A percentile compares a stretch with the other conserved stretches of the same genome.
Evolutionary conservation across 2,888 invertebrate species (phyloP).

Genomic region (Barypeithes pellucidus): DNA sequence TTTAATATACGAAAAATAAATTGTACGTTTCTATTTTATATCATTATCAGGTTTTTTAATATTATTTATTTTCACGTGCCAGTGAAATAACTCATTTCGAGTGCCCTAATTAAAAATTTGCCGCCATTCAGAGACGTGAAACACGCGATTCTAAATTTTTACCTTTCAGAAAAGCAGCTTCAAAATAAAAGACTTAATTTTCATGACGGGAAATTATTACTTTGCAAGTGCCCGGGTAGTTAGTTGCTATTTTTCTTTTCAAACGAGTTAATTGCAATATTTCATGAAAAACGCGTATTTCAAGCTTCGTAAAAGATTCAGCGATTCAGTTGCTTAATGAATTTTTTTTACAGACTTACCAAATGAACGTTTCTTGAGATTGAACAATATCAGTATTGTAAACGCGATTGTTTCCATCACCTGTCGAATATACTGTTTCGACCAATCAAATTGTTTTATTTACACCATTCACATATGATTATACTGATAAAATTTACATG

Average conservation of each 20-base stretch:
- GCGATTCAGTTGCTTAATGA: neutral
- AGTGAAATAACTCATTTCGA: neutral
- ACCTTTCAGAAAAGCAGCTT: slow-evolving; percentile 1
- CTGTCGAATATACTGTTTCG: too few species aligned
- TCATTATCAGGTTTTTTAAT: neutral
- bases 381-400: too few species aligned
- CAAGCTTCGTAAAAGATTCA: too few species aligned
- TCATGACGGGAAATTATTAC: neutral
- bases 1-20: too few species aligned
- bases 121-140: neutral
- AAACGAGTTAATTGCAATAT: slow-evolving; percentile 38
- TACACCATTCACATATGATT: too few species aligned
- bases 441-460: too few species aligned
- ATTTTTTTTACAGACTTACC: too few species aligned
- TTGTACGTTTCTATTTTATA: too few species aligned
- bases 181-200: slow-evolving; percentile 15
- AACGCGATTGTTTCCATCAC: too few species aligned
- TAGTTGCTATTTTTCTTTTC: slow-evolving; percentile 36
- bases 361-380: too few species aligned
- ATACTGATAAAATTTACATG: too few species aligned
- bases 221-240: slow-evolving; percentile 7
- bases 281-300: slow-evolving; percentile 8
- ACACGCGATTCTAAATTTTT: slow-evolving; percentile 1
- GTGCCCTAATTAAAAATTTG: neutral
- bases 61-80: neutral